Conservation (phyloP, 2,113 vertebrate species). For the Muntiacus muntjak region DNA sequence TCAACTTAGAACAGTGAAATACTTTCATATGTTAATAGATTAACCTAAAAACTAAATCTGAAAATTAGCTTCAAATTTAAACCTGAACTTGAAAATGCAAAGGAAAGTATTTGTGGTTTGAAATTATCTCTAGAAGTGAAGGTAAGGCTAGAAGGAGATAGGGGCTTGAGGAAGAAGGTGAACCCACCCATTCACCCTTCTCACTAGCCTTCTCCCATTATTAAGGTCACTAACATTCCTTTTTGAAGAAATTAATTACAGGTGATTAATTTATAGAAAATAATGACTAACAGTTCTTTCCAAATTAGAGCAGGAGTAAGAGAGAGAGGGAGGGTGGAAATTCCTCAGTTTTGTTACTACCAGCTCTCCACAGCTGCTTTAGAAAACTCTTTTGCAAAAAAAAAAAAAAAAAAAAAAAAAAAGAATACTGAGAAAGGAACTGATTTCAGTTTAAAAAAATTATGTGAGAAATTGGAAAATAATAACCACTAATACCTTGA, state of each 20-base stretch:
- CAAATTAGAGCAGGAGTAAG: background rate
- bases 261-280: background rate
- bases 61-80: conserved; percentile 27
- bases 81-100: background rate
- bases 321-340: background rate
- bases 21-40: background rate
- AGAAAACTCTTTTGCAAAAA: background rate
- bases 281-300: background rate
- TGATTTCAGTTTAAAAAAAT: background rate
- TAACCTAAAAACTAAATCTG: conserved; percentile 12
- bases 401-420: background rate
- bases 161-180: background rate
- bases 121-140: background rate
- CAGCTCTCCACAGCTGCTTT: background rate
- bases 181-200: fast-evolving
- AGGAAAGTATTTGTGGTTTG: background rate
- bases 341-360: background rate
- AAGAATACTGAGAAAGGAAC: background rate
- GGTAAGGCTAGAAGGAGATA: background rate
- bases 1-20: background rate
- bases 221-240: background rate
- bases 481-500: background rate
- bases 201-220: background rate
- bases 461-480: background rate
- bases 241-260: background rate